Percentiles rank a stretch among this genome's conserved stretches.
Conservation (phyloP, 2,888 invertebrate species). For the Coenonympha arcania region DNA sequence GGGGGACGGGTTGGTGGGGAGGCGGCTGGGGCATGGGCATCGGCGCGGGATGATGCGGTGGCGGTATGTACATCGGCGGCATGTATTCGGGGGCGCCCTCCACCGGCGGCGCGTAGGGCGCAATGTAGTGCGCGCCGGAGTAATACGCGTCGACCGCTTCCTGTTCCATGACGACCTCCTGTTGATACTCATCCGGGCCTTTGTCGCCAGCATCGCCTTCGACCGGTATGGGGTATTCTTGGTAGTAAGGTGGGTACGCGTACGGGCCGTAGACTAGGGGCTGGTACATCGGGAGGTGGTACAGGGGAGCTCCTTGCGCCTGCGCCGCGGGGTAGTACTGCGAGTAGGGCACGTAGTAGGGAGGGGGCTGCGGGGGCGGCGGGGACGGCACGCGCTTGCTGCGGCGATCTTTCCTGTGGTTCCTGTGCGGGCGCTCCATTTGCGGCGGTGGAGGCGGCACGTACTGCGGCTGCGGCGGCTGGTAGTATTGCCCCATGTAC, state of each 20-base stretch:
- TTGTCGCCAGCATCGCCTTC: conserved; percentile 62
- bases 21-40: conserved; percentile 48
- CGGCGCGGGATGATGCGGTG: conserved; percentile 53
- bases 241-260: conserved; percentile 65
- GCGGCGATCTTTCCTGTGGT: conserved; percentile 54
- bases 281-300: conserved; percentile 69
- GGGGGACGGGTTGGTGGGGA: conserved; percentile 52
- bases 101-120: conserved; percentile 56
- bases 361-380: conserved; percentile 45
- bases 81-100: conserved; percentile 61
- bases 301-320: conserved; percentile 71
- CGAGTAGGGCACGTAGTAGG: conserved; percentile 64
- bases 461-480: conserved; percentile 60
- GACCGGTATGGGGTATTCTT: conserved; percentile 62
- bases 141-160: conserved; percentile 69
- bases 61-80: conserved; percentile 62
- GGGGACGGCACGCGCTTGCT: conserved; percentile 58
- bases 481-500: conserved; percentile 75
- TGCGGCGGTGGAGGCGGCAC: conserved; percentile 48
- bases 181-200: conserved; percentile 63
- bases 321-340: conserved; percentile 69
- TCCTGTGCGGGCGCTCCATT: conserved; percentile 52
- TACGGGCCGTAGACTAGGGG: conserved; percentile 65
- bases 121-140: conserved; percentile 56
- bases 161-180: conserved; percentile 66